A percentile compares a stretch with the other conserved stretches of the same genome.
These are phyloP conservation scores for Parnassius orleans DNA, from an alignment of 2,888 invertebrate genomes.

Conservation along the genomic window DNA sequence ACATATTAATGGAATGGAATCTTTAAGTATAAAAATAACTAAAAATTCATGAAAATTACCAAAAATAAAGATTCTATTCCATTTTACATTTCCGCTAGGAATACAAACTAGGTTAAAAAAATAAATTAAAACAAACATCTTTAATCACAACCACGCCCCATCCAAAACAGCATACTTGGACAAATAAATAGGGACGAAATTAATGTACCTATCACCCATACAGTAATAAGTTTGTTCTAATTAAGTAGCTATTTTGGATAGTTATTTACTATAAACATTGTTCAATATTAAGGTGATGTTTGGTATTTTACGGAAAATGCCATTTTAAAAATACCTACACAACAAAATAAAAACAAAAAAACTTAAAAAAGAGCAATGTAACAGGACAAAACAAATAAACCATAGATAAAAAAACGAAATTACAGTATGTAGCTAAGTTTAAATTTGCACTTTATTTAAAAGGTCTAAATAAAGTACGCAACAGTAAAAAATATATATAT, in stretches of 20 bases:
- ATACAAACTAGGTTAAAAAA: slow-evolving; percentile 34
- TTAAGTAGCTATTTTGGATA: slow-evolving; percentile 41
- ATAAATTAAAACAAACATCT: slow-evolving; percentile 43
- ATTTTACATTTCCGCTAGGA: slow-evolving; percentile 29
- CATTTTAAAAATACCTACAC: not conserved
- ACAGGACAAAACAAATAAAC: not conserved
- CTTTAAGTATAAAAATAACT: slow-evolving; percentile 8
- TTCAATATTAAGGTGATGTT: slow-evolving; percentile 33
- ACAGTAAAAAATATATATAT: no score
- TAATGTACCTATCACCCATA: slow-evolving; percentile 28
- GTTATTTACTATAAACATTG: slow-evolving; percentile 26
- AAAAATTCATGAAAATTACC: slow-evolving; percentile 21
- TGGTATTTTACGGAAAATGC: not conserved
- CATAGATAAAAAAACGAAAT: not conserved
- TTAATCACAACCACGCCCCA: slow-evolving; percentile 50
- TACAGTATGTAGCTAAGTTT: not conserved
- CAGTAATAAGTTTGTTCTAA: slow-evolving; percentile 18
- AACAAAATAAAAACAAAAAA: slow-evolving; percentile 7
- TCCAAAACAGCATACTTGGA: slow-evolving; percentile 40
- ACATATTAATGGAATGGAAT: slow-evolving; percentile 38
- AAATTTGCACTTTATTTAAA: not conserved
- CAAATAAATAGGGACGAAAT: slow-evolving; percentile 34
- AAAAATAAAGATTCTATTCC: slow-evolving; percentile 36
- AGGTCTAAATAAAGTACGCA: no score
- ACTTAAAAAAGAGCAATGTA: not conserved